Evolutionary conservation across 2,888 invertebrate species (phyloP).

Genomic region (Napeogenes inachia): DNA sequence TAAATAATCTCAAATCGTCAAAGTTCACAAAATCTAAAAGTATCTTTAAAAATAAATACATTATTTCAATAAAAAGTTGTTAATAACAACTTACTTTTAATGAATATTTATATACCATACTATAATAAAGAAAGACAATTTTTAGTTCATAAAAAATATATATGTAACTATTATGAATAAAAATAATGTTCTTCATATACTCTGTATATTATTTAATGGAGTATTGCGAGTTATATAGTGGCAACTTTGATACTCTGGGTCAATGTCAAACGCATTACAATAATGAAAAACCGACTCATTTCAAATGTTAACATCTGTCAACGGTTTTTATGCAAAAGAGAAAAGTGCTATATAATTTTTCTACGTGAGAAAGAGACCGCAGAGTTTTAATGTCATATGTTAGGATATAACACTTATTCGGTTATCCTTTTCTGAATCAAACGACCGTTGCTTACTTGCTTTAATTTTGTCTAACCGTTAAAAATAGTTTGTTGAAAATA

Average conservation of each 20-base stretch:
- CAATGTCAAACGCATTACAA: slow-evolving; percentile 22
- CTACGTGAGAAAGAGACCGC: slow-evolving; percentile 35
- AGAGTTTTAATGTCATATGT: background rate
- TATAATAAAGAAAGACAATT: too few species aligned
- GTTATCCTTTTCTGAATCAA: slow-evolving; percentile 40
- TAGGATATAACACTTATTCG: slow-evolving; percentile 33
- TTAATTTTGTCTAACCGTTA: slow-evolving; percentile 48
- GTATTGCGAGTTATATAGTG: slow-evolving; percentile 5
- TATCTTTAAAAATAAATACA: too few species aligned
- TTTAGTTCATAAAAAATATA: too few species aligned
- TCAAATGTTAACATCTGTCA: slow-evolving; percentile 31
- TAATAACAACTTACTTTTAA: too few species aligned
- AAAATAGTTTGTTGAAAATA: slow-evolving; percentile 20
- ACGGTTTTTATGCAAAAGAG: slow-evolving; percentile 28
- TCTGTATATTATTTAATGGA: background rate
- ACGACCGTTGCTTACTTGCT: slow-evolving; percentile 56
- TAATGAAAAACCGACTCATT: slow-evolving; percentile 38
- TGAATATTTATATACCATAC: too few species aligned
- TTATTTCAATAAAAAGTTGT: too few species aligned
- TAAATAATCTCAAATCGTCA: too few species aligned
- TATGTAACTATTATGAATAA: background rate
- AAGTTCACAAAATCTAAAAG: too few species aligned
- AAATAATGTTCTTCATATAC: too few species aligned
- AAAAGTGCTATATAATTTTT: slow-evolving; percentile 21
- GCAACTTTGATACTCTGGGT: slow-evolving; percentile 24